These are phyloP conservation scores for Trypoxylon attenuatum DNA, from an alignment of 2,888 invertebrate species.

Conservation along the genomic window DNA sequence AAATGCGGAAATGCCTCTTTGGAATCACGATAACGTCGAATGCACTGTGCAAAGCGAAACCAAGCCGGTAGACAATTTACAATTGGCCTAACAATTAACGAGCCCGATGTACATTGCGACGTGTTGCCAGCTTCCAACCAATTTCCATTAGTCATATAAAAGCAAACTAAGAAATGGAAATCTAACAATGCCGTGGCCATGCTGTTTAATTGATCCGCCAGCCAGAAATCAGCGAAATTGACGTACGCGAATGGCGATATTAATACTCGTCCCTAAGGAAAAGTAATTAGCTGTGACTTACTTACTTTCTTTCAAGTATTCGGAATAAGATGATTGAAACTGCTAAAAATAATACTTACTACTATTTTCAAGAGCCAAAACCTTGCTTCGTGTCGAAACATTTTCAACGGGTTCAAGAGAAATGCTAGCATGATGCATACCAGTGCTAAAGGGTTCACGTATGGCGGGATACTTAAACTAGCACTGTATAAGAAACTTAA, in stretches of 20 bases:
- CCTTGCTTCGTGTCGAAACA: constrained; percentile 93
- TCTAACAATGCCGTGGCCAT: constrained; percentile 92
- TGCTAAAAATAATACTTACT: constrained; percentile 75
- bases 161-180: constrained; percentile 94
- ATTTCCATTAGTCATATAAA: constrained; percentile 88
- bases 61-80: constrained; percentile 96
- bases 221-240: constrained; percentile 98
- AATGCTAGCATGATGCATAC: constrained; percentile 88
- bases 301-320: background rate
- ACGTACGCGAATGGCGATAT: constrained; percentile 96
- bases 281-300: background rate
- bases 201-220: constrained; percentile 98
- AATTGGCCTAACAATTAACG: constrained; percentile 86
- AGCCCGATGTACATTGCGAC: constrained; percentile 82
- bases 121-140: constrained; percentile 82
- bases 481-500: constrained; percentile 88
- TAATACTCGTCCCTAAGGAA: constrained; percentile 85
- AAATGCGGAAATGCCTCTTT: constrained; percentile 96
- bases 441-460: constrained; percentile 92
- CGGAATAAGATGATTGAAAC: too few species aligned
- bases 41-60: constrained; percentile 98
- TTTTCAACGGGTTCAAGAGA: constrained; percentile 93
- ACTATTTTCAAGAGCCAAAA: constrained; percentile 95
- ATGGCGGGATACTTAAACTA: constrained; percentile 91
- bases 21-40: constrained; percentile 95